Conservation (phyloP, 2,113 vertebrate species). For the Pituophis catenifer region DNA sequence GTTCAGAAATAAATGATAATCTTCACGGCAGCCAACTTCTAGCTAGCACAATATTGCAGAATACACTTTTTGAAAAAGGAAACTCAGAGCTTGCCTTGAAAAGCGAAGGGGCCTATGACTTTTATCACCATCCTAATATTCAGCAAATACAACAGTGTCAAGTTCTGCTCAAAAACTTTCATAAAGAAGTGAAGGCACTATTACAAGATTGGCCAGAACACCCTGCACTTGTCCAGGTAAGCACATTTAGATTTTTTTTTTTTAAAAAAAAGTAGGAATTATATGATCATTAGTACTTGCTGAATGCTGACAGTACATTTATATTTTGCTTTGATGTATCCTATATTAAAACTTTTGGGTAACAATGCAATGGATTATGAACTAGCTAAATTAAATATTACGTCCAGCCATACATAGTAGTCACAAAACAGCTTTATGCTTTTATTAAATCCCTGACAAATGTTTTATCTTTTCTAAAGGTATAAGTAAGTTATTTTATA, state of each 20-base stretch:
- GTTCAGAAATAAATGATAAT: slow-evolving; percentile 80
- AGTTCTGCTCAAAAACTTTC: slow-evolving; percentile 79
- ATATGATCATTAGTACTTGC: not conserved
- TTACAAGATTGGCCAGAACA: slow-evolving; percentile 94
- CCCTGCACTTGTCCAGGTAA: slow-evolving; percentile 88
- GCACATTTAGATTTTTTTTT: not conserved
- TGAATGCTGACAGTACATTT: not conserved
- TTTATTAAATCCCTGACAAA: not conserved
- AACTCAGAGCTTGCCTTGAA: slow-evolving; percentile 72
- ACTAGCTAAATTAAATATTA: not conserved
- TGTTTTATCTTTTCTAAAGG: not conserved
- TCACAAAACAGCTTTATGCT: not conserved
- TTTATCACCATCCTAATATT: slow-evolving; percentile 92
- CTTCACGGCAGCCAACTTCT: slow-evolving; percentile 85
- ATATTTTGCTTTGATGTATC: not conserved
- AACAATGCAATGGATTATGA: not conserved
- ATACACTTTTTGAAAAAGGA: slow-evolving; percentile 78
- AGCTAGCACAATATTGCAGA: slow-evolving; percentile 82
- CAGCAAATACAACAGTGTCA: slow-evolving; percentile 83
- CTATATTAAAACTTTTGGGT: not conserved
- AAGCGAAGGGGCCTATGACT: slow-evolving; percentile 85
- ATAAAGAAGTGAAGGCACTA: slow-evolving; percentile 72
- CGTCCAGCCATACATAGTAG: not conserved
- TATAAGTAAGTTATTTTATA: not conserved
- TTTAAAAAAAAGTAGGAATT: not conserved